Evolutionary conservation across 37 sponge, comb jelly and placozoan species (phyloP).

Genomic region (Bolinopsis microptera): DNA sequence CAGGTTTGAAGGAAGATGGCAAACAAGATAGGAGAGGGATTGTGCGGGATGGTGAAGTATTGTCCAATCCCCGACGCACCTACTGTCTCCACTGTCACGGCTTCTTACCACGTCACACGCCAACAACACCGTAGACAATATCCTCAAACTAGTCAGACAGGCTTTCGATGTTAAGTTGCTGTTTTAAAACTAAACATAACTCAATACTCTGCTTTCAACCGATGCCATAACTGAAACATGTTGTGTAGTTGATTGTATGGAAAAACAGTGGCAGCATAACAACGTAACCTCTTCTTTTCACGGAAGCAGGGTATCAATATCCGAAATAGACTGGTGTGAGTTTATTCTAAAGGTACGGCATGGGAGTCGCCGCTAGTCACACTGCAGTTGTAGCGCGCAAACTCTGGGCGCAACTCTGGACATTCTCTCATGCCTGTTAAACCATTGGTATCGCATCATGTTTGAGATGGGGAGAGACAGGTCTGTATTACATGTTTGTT

Average conservation of each 20-base stretch:
- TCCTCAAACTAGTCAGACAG: conserved; percentile 77
- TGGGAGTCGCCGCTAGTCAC: conserved; percentile 96
- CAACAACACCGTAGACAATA: too few relatives aligned
- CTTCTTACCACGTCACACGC: conserved; percentile 91
- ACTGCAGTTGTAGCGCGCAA: conserved; percentile 97
- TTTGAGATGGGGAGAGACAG: conserved; percentile 61
- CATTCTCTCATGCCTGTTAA: too few relatives aligned
- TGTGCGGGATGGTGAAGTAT: conserved; percentile 86
- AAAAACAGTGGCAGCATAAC: too few relatives aligned
- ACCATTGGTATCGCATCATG: conserved; percentile 89
- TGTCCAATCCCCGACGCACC: conserved; percentile 95
- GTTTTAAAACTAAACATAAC: too few relatives aligned
- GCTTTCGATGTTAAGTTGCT: conserved; percentile 69
- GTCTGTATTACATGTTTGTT: neutral
- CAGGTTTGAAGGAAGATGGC: conserved; percentile 99
- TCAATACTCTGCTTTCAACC: too few relatives aligned
- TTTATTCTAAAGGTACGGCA: conserved; percentile 97
- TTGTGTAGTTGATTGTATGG: too few relatives aligned
- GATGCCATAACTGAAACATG: too few relatives aligned
- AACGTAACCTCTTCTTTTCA: too few relatives aligned
- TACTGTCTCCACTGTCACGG: conserved; percentile 96
- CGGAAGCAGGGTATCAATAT: conserved; percentile 80
- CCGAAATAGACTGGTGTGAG: conserved; percentile 92
- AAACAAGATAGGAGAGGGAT: conserved; percentile 96
- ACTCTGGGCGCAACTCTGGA: conserved; percentile 95